Base-by-base conservation (phyloP, 2,797 vertebrate species). In the Craterocephalus amniculus region DNA sequence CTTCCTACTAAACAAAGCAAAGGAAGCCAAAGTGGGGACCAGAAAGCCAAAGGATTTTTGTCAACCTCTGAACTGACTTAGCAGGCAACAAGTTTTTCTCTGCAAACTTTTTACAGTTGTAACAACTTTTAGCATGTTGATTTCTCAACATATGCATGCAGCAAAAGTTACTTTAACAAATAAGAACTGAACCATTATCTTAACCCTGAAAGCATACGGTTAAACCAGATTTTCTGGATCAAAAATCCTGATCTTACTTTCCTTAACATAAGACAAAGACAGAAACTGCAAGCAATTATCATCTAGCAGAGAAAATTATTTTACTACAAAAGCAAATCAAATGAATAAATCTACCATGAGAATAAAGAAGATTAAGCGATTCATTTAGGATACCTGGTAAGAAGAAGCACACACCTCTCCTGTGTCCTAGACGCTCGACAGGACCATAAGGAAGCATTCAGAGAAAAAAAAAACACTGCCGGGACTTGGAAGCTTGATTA, bases 381-480 rank as follows among this genome's bases (percentile, higher is more conserved):
- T 13, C 43, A 11, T 29, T 45, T 11, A 45, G 18, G 24, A 3
- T 27, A 40, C 24, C 55, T 57, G 40, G n/a, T 56, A 18, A 48
- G 51, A 70, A 22, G 31, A 70, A 63, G 45, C 54, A 14, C 31
- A 9, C 43, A 26, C 12, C 14, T 16, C 45, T 62, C 26, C 18
- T 22, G 27, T 26, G 13, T 54, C 36, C n/a, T n/a, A 6, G 16
- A 12, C 29, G 26, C 27, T 4, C 1, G n/a, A 14, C 1, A 0
- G 9, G 35, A 24, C 22, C 18, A 48, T 34, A 32, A 48, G 26
- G 52, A 60, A 60, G 12, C 27, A 67, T 57, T 63, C 6, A 74
- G 45, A 18, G 27, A 31, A n/a, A 31, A n/a, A 43, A 2, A 59
- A 57, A 29, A 32, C 32, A 59, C 14, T 36, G 14, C 18, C 36